Evolutionary conservation across 2,888 invertebrate genomes (phyloP).

Genomic region (Charanyca ferruginea): DNA sequence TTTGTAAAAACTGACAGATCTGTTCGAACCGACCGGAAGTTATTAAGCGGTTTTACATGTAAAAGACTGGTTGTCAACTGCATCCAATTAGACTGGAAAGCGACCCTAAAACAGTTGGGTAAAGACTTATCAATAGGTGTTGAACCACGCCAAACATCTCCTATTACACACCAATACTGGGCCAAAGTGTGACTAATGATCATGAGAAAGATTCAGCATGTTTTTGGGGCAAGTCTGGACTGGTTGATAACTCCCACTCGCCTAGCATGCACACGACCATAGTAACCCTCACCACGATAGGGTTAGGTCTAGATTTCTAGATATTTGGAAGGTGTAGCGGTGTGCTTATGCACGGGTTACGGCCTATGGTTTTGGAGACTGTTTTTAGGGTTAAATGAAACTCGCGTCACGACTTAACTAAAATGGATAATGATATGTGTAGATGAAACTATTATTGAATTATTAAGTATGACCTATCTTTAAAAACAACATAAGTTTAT

Average conservation of each 20-base stretch:
- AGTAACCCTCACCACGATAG: conserved; percentile 57
- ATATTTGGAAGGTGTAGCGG: conserved; percentile 18
- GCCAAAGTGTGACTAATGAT: conserved; percentile 56
- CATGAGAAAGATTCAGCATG: conserved; percentile 54
- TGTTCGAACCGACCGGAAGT: no score
- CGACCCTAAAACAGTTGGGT: no score
- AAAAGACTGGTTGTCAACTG: no score
- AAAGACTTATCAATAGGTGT: no score
- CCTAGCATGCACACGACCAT: conserved; percentile 64
- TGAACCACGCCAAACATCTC: no score
- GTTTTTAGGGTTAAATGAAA: conserved; percentile 26
- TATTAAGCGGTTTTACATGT: no score
- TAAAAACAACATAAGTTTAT: no score
- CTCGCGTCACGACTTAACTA: background rate
- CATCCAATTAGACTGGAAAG: no score
- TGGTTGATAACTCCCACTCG: conserved; percentile 64
- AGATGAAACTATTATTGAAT: no score
- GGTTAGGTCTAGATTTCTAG: conserved; percentile 31
- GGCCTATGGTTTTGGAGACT: background rate
- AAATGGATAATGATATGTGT: no score
- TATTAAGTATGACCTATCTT: no score
- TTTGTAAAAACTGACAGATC: no score
- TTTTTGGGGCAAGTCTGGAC: conserved; percentile 50
- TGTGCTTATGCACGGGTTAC: conserved; percentile 19
- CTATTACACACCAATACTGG: conserved; percentile 58